Base-by-base conservation (phyloP, 2,797 vertebrate species). In the Myoxocephalus aenaeus region DNA sequence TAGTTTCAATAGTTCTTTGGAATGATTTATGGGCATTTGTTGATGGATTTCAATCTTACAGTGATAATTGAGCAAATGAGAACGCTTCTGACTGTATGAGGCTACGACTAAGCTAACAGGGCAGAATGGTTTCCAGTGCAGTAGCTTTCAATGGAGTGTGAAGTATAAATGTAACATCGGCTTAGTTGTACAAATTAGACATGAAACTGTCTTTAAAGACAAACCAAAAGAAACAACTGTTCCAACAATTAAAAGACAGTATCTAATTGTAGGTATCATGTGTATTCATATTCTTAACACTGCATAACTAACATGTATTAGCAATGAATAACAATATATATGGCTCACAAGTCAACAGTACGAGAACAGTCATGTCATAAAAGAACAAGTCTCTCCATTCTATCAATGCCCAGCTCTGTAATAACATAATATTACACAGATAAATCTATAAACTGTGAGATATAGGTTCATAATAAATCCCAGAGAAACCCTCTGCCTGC, bases 391-490 rank as follows among this genome's bases (percentile, higher is more conserved):
- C 20, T 71, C 34, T 75, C 25, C 27, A 51, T 78, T 73, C 25
- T 29, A 20, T 27, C 18, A 22, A 1, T 44, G 11, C 54, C 1
- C 40, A 27, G n/a, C 29, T 73, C 27, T 70, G 29, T 38, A 15
- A 20, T 38, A 36, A 46, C 9, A 65, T 68, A 75, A 73, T 69
- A 42, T 15, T 12, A 72, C 7, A 34, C 34, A 7, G 7, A 68
- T 69, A 63, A 81, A 75, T 56, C 54, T 42, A 63, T 69, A 29
- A 10, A 48, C 61, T 56, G 18, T 64, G 44, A 67, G 38, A 80
- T 38, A 80, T 25, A 54, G 25, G 18, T 54, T 11, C 25, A 48
- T 57, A 68, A 69, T 67, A 82, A 79, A 85, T 73, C 64, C 44
- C 34, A 58, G 4, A 56, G 20, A 65, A 73, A 54, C 64, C 38